These are phyloP conservation scores for Eonycteris spelaea DNA, from an alignment of 2,113 vertebrate species.

Conservation along the genomic window DNA sequence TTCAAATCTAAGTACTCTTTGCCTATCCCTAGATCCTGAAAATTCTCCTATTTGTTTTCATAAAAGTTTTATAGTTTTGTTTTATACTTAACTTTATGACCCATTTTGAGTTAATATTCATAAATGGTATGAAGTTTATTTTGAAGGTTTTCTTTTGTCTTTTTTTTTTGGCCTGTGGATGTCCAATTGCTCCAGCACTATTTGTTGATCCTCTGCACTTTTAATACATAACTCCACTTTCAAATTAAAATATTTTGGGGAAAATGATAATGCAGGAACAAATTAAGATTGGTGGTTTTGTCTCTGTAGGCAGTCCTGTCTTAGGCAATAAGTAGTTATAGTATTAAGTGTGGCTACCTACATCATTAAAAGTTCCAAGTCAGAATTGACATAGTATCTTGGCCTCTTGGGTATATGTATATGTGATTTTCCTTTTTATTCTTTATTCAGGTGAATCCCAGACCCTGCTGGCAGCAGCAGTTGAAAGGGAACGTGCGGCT, in stretches of 20 bases:
- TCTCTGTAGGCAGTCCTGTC: not conserved
- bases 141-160: not conserved
- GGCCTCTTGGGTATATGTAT: not conserved
- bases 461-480: slow-evolving; percentile 90
- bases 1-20: not conserved
- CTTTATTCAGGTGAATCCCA: slow-evolving; percentile 89
- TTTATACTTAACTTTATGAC: not conserved
- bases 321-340: not conserved
- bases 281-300: not conserved
- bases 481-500: slow-evolving; percentile 94
- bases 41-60: not conserved
- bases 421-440: not conserved
- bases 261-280: not conserved
- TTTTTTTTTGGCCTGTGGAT: not conserved
- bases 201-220: not conserved
- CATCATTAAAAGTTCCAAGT: not conserved
- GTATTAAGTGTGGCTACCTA: not conserved
- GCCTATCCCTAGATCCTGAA: not conserved
- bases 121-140: not conserved
- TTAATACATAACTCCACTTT: not conserved
- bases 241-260: not conserved
- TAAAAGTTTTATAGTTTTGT: not conserved
- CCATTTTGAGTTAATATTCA: not conserved
- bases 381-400: not conserved
- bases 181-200: not conserved